phyloP scores from a whole-genome alignment of 2,797 vertebrate genomes.

The Pelobates cultripes region DNA sequence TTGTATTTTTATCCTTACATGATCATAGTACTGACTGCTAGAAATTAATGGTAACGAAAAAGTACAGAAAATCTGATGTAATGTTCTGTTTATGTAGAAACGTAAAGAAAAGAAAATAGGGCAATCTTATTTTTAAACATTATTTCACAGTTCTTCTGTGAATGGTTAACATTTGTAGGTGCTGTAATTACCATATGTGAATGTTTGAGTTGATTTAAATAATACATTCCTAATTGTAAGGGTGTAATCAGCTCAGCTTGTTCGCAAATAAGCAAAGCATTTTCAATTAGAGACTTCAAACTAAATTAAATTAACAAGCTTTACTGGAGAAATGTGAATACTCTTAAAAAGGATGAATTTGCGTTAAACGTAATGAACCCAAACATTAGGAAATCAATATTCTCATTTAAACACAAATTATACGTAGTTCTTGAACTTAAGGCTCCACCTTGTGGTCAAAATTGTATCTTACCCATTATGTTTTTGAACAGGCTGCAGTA shows the following conservation, averaged over 20 bases:
- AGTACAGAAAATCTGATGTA: no score
- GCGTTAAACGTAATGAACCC: background rate
- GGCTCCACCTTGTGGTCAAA: constrained; percentile 37
- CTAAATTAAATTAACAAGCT: background rate
- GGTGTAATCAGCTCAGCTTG: background rate
- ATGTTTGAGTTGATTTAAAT: background rate
- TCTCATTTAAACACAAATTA: background rate
- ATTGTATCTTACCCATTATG: no score
- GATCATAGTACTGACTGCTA: no score
- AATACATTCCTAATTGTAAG: background rate
- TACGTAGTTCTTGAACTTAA: background rate
- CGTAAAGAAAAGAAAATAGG: no score
- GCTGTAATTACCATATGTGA: background rate
- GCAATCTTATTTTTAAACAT: no score
- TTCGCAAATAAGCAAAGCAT: background rate
- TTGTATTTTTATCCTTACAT: no score
- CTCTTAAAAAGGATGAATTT: background rate
- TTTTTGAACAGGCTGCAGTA: no score
- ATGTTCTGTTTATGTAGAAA: no score
- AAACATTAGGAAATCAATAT: background rate
- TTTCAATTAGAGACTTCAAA: background rate
- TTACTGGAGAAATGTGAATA: background rate
- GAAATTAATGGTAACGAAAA: no score
- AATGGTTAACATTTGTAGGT: no score
- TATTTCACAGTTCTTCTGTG: no score